phyloP scores from a whole-genome alignment of 1,140 invertebrate genomes.

The Neotoxoptera formosana region DNA sequence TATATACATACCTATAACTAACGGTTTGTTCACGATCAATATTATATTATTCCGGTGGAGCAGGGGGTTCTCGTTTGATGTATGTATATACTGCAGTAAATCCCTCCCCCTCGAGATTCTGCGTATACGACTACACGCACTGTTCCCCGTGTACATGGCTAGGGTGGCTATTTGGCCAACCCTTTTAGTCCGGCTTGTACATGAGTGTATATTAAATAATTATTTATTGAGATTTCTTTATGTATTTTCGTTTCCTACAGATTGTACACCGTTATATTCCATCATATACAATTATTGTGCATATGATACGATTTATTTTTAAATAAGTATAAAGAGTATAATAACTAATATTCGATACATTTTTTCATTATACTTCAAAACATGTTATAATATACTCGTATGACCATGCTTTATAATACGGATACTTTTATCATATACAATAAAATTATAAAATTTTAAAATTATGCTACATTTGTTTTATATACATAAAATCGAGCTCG shows the following conservation, averaged over 20 bases:
- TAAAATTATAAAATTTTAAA: too few relatives aligned
- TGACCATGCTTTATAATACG: not conserved
- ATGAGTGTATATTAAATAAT: not conserved
- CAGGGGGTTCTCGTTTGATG: not conserved
- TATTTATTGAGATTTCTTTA: not conserved
- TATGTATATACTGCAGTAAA: not conserved
- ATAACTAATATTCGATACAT: not conserved
- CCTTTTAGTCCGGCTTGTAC: not conserved
- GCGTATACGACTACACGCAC: not conserved
- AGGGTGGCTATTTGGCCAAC: not conserved
- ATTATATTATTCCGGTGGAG: not conserved
- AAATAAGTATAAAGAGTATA: not conserved
- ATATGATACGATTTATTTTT: not conserved
- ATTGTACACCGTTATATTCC: not conserved
- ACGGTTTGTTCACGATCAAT: not conserved
- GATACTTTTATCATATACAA: not conserved
- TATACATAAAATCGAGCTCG: too few relatives aligned
- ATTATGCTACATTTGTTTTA: not conserved
- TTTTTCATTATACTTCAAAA: not conserved
- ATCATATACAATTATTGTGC: not conserved
- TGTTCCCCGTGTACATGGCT: not conserved
- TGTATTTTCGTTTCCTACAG: not conserved
- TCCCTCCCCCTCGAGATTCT: not conserved
- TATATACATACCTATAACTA: not conserved
- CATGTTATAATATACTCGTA: too few relatives aligned